Evolutionary conservation across 1,140 invertebrate species (phyloP), one percentile per base, ranked within the genome.

Genomic region (Wiebesia pumilae): DNA sequence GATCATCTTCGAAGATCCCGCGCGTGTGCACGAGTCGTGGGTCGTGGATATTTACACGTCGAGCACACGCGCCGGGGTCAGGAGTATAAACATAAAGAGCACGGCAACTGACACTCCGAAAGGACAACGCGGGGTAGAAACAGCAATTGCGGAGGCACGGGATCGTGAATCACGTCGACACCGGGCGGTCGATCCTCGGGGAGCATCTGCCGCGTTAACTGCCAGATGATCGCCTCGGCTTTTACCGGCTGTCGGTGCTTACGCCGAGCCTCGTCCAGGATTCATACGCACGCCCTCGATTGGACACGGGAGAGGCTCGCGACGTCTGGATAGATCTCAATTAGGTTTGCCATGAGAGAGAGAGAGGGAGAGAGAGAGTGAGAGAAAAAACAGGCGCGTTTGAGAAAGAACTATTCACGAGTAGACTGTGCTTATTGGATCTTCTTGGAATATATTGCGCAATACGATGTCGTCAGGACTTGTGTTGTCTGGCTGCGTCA

Each of bases 181-280:
- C 6, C 75, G 78, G 33, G 78, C 30, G 19, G 80, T 73, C 82
- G 85, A 86, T 86, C 77, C 47, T 77, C 38, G 30, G 33, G 80
- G 80, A 82, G 85, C 85, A 86, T 86, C 85, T 86, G 85, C 85
- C 85, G 80, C 27, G 35, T 51, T 81, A 81, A 85, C 78, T 86
- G 84, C 79, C 85, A 86, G 85, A 86, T 86, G 85, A 86, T 86
- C 80, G 71, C 4, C 58, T 65, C 79, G 30, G 1, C 79, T 62
- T 58, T 65, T 69, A 43, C 77, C 77, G 77, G 77, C 75, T 73
- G 69, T 40, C 69, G 69, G 69, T 73, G 33, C 69, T 73, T 73
- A 40, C 35, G 4, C 21, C 9, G 75, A 0, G 27, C 27, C 30
- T 16, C 19, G 51, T 54, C 19, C 51, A 54, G 9, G 51, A 19